Conservation (phyloP, 2,888 invertebrate genomes). For the Chrysina gloriosa region DNA sequence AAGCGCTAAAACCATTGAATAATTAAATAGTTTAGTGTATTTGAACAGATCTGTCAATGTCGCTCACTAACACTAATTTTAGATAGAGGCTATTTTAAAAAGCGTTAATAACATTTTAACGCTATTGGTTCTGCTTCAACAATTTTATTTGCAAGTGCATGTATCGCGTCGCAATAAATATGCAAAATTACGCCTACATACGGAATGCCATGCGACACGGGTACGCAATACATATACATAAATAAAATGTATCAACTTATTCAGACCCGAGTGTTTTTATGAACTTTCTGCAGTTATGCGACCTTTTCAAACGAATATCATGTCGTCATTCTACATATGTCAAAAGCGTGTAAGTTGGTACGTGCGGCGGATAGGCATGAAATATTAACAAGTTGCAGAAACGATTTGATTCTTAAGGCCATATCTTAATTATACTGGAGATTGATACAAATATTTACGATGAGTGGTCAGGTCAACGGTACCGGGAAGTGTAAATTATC, state of each 20-base stretch:
- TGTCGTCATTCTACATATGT: neutral
- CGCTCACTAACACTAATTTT: neutral
- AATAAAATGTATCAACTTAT: neutral
- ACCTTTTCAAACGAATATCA: conserved; percentile 7
- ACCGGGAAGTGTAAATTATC: too few relatives aligned
- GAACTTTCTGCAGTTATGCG: conserved; percentile 1
- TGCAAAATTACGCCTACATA: conserved; percentile 4
- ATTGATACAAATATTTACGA: too few relatives aligned
- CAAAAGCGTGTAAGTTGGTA: neutral
- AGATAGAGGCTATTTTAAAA: neutral
- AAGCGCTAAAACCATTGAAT: too few relatives aligned
- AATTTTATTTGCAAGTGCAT: neutral
- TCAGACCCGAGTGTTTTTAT: neutral
- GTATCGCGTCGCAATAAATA: conserved; percentile 6
- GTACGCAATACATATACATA: neutral
- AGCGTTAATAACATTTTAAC: neutral
- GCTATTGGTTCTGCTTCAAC: neutral
- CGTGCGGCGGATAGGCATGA: neutral
- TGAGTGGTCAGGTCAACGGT: too few relatives aligned
- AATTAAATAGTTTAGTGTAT: too few relatives aligned
- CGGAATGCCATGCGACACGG: neutral
- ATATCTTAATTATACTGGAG: too few relatives aligned
- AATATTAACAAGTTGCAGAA: neutral
- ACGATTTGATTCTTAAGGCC: too few relatives aligned
- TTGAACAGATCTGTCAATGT: neutral